Percentiles rank a stretch among this genome's conserved stretches.
Conservation (phyloP, 2,888 invertebrate species). For the Onchidella celtica region DNA sequence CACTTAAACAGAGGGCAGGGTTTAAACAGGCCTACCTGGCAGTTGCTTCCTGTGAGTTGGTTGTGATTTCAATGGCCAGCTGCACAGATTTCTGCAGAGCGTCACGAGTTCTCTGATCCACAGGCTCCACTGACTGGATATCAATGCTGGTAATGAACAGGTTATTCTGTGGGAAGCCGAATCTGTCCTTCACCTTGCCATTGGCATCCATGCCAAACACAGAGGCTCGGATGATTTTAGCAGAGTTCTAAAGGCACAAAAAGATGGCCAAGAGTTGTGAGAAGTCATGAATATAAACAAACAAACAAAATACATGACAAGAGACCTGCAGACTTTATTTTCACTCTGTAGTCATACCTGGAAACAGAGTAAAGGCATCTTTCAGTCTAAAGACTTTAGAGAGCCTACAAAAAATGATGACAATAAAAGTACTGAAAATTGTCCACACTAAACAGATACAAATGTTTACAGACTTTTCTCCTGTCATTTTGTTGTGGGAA, state of each 20-base stretch:
- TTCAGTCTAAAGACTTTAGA: too few relatives aligned
- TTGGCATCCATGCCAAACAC: constrained; percentile 82
- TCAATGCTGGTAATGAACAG: constrained; percentile 81
- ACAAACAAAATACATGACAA: not conserved
- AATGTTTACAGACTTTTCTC: too few relatives aligned
- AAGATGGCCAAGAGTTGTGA: too few relatives aligned
- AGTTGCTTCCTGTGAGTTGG: constrained; percentile 82
- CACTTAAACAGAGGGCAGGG: too few relatives aligned
- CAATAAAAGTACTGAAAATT: too few relatives aligned
- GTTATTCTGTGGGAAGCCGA: constrained; percentile 81
- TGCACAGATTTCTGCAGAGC: constrained; percentile 82
- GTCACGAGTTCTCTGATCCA: constrained; percentile 82
- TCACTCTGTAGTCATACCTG: too few relatives aligned
- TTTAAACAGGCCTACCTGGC: constrained; percentile 80
- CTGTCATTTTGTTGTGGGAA: too few relatives aligned
- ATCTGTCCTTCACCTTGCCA: constrained; percentile 79
- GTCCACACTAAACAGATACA: too few relatives aligned
- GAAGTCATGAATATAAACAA: too few relatives aligned
- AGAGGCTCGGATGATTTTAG: constrained; percentile 81
- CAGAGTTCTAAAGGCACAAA: constrained; percentile 81
- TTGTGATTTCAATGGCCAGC: constrained; percentile 82
- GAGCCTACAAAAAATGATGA: too few relatives aligned
- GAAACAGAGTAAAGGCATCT: too few relatives aligned
- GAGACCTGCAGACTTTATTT: too few relatives aligned
- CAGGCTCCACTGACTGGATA: constrained; percentile 82